phyloP scores from a whole-genome alignment of 2,797 vertebrate genomes.

The Benthosema pterotum region DNA sequence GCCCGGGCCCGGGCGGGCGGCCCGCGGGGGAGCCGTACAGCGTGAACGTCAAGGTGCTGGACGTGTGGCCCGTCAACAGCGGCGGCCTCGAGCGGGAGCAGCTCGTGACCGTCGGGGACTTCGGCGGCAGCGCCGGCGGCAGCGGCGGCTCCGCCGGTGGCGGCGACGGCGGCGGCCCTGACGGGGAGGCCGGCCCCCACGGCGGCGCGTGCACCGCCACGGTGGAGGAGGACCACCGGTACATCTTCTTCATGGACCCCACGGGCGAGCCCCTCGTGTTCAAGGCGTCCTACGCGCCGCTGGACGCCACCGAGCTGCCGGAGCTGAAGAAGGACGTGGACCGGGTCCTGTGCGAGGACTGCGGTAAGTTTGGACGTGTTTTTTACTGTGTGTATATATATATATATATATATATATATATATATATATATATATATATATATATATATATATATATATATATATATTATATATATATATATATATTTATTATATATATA shows the following conservation, averaged over 20 bases:
- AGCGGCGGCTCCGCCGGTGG: too few species aligned
- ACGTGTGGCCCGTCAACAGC: conserved; percentile 94
- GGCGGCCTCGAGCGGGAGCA: conserved; percentile 93
- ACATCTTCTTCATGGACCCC: conserved; percentile 97
- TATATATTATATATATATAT: too few species aligned
- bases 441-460: too few species aligned
- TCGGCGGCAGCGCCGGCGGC: too few species aligned
- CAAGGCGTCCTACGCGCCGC: conserved; percentile 91
- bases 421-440: too few species aligned
- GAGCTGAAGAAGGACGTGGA: conserved; percentile 94
- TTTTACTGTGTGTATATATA: too few species aligned
- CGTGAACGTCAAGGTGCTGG: conserved; percentile 92
- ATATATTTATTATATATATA: too few species aligned
- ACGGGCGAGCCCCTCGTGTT: conserved; percentile 91
- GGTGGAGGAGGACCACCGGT: conserved; percentile 93
- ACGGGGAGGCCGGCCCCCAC: too few species aligned
- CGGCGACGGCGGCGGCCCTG: too few species aligned
- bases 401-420: too few species aligned
- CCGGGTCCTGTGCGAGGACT: conserved; percentile 92
- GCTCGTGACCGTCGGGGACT: conserved; percentile 93
- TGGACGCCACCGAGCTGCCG: conserved; percentile 87
- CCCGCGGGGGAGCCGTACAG: conserved; percentile 81
- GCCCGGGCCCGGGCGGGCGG: too few species aligned
- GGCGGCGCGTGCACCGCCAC: conserved; percentile 89
- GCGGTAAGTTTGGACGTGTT: conserved; percentile 87